phyloP scores from a whole-genome alignment of 1,140 invertebrate species.

The Drosophila kohkoa region DNA sequence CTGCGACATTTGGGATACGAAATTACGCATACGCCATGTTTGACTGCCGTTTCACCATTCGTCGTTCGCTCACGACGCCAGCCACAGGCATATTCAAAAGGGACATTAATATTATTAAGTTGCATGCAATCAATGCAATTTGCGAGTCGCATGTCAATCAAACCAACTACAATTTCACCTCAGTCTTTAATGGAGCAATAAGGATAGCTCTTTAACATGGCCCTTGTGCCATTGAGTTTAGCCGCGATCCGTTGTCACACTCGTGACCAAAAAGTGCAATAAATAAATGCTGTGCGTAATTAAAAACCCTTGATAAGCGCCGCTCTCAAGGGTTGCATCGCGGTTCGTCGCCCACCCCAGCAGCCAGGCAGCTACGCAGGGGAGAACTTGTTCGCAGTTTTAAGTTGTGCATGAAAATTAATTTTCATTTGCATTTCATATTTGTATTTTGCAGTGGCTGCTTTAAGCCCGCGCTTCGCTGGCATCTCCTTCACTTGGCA shows the following conservation, averaged over 20 bases:
- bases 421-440: constrained; percentile 68
- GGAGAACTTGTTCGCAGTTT: constrained; percentile 50
- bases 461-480: constrained; percentile 22
- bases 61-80: neutral
- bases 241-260: neutral
- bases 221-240: constrained; percentile 33
- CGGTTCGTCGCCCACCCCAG: constrained; percentile 22
- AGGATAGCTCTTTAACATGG: constrained; percentile 44
- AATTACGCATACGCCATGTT: constrained; percentile 66
- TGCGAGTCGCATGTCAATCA: constrained; percentile 56
- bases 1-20: constrained; percentile 61
- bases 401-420: constrained; percentile 62
- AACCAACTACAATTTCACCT: neutral
- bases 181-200: constrained; percentile 13
- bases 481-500: neutral
- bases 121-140: constrained; percentile 77
- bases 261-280: constrained; percentile 46
- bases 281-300: constrained; percentile 68
- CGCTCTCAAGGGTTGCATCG: constrained; percentile 25
- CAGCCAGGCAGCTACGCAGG: neutral
- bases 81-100: constrained; percentile 50
- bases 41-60: neutral
- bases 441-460: constrained; percentile 22
- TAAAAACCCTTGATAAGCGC: constrained; percentile 57
- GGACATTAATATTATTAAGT: constrained; percentile 73